A percentile compares a stretch with the other conserved stretches of the same genome.
Conservation (phyloP, 2,888 invertebrate species). For the Pachydiplax longipennis region DNA sequence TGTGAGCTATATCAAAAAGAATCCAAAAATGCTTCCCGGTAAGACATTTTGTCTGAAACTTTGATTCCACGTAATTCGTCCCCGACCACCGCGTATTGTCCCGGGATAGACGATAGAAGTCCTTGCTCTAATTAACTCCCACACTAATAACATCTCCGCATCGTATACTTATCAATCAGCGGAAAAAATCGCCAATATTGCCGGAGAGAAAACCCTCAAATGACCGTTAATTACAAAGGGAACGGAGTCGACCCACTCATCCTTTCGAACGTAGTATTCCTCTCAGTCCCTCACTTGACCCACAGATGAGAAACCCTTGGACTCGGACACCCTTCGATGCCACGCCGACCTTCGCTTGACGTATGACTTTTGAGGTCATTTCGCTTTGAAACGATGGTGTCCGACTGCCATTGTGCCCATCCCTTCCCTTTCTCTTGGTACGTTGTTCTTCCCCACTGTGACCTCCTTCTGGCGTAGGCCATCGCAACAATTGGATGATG, state of each 20-base stretch:
- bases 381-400: background rate
- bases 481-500: background rate
- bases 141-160: background rate
- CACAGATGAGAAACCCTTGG: background rate
- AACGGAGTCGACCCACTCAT: background rate
- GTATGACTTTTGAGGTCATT: background rate
- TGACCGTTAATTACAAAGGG: background rate
- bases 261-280: background rate
- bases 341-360: background rate
- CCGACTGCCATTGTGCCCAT: background rate
- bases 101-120: background rate
- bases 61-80: background rate
- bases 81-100: background rate
- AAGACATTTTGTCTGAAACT: background rate
- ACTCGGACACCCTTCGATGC: background rate
- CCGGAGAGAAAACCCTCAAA: background rate
- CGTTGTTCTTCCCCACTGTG: background rate
- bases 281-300: background rate
- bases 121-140: constrained; percentile 2
- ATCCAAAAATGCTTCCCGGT: background rate
- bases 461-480: background rate
- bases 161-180: constrained; percentile 6
- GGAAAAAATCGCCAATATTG: background rate
- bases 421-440: background rate
- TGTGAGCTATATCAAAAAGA: too few relatives aligned